Evolutionary conservation across 2,888 invertebrate genomes (phyloP).

Genomic region (Caenorhabditis sp.): DNA sequence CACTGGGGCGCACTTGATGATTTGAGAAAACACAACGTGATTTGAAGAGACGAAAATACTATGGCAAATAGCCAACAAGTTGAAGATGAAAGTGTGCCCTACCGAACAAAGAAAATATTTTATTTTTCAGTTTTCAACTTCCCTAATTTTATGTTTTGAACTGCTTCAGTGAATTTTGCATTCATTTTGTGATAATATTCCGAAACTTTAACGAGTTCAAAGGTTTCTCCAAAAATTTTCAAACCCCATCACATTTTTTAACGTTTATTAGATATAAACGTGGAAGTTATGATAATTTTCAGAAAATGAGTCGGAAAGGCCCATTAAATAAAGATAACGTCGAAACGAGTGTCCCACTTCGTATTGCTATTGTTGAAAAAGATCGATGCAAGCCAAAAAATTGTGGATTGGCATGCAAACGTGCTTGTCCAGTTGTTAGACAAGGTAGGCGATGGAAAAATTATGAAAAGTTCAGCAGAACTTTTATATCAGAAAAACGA

Average conservation of each 20-base stretch:
- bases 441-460: constrained; percentile 79
- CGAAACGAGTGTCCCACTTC: constrained; percentile 49
- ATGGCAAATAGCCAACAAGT: not conserved
- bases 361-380: constrained; percentile 70
- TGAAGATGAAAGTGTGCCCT: not conserved
- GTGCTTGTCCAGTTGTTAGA: constrained; percentile 95
- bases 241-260: too few species aligned
- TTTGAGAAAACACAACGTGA: not conserved
- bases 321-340: constrained; percentile 41
- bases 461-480: constrained; percentile 1
- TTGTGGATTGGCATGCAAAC: constrained; percentile 98
- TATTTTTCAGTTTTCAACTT: not conserved
- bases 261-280: not conserved
- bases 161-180: too few species aligned
- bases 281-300: not conserved
- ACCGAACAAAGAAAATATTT: not conserved
- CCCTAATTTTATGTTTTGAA: not conserved
- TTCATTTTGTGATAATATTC: not conserved
- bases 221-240: too few species aligned
- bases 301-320: constrained; percentile 39
- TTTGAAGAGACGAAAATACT: not conserved
- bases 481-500: too few species aligned
- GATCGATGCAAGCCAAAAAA: constrained; percentile 99
- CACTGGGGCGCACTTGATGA: not conserved
- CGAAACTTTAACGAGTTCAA: not conserved